Base-by-base conservation (phyloP, 2,888 invertebrate genomes). In the Ophioninae sp. region DNA sequence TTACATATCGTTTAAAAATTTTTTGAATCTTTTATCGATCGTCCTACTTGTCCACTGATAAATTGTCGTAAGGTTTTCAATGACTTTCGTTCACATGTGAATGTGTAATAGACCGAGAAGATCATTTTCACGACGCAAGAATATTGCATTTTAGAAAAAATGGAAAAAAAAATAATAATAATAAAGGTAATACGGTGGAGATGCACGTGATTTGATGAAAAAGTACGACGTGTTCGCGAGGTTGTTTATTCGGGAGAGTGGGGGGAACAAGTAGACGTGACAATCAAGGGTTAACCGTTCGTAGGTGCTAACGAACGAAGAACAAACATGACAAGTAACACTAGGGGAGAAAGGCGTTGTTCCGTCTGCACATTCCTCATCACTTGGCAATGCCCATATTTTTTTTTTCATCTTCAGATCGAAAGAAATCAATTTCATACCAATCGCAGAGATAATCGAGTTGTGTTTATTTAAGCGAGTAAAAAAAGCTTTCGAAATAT, bases 201-300 rank as follows among this genome's bases (percentile, higher is more conserved):
- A 74, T 78, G 78, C 41, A 59, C 59, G 72, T 50, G 74, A 82
- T 39, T 57, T 74, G 21, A 67, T n/a, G 30, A 50, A 79, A 83
- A 77, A 74, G 73, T 50, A 50, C 69, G 61, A 77, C 67, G 68
- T 79, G n/a, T 30, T 59, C 69, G 56, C 59, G 75, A 30, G 56
- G 56, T 17, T 79, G 69, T 79, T 67, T 79, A 56, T 72, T 68
- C 82, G 41, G 76, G 17, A 17, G 21, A 17, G 69, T 6, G 30
- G 57, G 13, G 17, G 30, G 44, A 39, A 61, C 37, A 21, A 10
- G 39, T 59, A 59, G 50, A 69, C 56, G 21, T 7, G 44, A 57
- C 61, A 56, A 17, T 64, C 64, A 21, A 64, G 20, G 10, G 10
- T 59, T 23, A 20, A 75, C 61, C 64, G 57, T 44, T 64, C 57